Conservation (phyloP, 2,113 vertebrate genomes). For the Rhipidura dahli region DNA sequence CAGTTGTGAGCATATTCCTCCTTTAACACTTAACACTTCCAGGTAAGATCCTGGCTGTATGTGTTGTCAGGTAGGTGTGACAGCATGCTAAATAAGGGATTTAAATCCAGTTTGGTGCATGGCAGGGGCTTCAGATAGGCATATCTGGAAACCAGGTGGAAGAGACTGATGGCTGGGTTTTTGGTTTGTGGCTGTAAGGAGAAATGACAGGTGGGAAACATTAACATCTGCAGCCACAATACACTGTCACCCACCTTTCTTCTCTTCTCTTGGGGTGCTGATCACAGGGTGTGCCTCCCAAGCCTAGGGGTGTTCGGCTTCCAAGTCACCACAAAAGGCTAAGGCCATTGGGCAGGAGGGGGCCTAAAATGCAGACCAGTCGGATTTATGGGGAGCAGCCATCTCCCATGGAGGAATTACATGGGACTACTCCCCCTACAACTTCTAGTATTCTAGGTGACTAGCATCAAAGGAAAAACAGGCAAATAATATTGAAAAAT, state of each 20-base stretch:
- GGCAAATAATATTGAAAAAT: neutral
- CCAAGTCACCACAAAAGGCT: neutral
- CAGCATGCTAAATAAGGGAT: neutral
- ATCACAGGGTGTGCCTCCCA: rapidly evolving
- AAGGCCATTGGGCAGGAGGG: rapidly evolving
- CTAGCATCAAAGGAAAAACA: neutral
- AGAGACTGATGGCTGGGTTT: neutral
- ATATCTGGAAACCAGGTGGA: neutral
- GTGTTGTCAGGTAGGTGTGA: neutral
- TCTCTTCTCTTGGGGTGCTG: neutral
- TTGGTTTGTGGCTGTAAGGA: neutral
- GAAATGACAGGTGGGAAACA: rapidly evolving
- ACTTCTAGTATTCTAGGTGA: neutral
- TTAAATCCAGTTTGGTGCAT: neutral
- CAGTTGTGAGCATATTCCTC: neutral
- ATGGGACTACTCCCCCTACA: neutral
- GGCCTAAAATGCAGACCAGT: neutral
- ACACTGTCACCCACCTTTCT: neutral
- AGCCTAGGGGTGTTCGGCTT: neutral
- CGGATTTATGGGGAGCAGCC: neutral
- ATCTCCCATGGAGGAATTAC: neutral
- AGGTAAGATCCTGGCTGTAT: neutral
- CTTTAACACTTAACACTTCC: neutral
- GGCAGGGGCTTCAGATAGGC: neutral
- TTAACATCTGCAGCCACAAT: neutral